A percentile compares a stretch with the other conserved stretches of the same genome.
phyloP scores from a whole-genome alignment of 1,140 invertebrate genomes.

The Ceratina australensis region DNA sequence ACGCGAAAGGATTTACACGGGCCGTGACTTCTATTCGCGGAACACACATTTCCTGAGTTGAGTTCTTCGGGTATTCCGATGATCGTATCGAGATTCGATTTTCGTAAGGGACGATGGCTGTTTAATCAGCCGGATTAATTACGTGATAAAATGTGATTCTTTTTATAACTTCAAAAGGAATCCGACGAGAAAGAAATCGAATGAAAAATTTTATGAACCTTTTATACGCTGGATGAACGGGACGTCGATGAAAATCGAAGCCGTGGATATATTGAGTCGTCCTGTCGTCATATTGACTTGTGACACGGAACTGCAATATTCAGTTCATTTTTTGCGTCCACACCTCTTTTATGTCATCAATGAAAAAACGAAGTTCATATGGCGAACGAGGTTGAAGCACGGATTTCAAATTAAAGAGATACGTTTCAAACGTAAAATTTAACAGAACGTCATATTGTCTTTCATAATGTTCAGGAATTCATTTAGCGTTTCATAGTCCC shows the following conservation, averaged over 20 bases:
- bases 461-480: too few relatives aligned
- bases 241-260: not conserved
- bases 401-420: not conserved
- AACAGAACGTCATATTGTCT: not conserved
- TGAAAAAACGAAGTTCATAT: not conserved
- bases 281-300: not conserved
- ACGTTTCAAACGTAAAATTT: too few relatives aligned
- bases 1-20: constrained; percentile 16
- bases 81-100: not conserved
- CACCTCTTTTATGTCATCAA: not conserved
- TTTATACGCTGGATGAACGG: not conserved
- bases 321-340: too few relatives aligned
- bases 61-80: not conserved
- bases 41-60: not conserved
- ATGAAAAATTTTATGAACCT: not conserved
- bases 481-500: too few relatives aligned
- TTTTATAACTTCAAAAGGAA: too few relatives aligned
- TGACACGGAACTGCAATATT: too few relatives aligned
- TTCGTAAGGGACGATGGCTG: not conserved
- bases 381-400: not conserved
- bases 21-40: not conserved
- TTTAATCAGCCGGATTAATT: constrained; percentile 21
- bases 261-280: not conserved
- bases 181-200: too few relatives aligned
- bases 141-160: too few relatives aligned